Conservation (phyloP, 2,113 vertebrate species). For the Lanius collurio region DNA sequence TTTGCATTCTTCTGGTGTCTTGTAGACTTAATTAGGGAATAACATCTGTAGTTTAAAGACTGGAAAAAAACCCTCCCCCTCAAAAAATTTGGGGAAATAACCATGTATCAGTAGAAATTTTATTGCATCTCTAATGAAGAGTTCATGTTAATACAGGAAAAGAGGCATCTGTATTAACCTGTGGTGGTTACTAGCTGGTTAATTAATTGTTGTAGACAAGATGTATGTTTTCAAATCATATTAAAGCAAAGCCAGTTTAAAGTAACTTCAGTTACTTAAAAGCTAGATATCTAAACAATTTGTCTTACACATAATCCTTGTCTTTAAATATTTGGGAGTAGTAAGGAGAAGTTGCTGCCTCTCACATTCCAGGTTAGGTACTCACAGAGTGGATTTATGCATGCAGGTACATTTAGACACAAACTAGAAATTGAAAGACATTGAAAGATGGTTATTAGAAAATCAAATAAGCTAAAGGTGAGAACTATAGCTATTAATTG, state of each 20-base stretch:
- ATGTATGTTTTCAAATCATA: not conserved
- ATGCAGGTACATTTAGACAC: not conserved
- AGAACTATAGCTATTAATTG: not conserved
- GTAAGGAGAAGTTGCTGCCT: not conserved
- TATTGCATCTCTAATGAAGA: not conserved
- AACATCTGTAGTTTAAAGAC: not conserved
- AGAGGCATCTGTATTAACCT: not conserved
- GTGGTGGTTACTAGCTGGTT: not conserved
- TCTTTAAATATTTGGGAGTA: not conserved
- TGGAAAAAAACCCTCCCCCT: not conserved
- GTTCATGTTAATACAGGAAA: not conserved
- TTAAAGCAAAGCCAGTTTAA: not conserved
- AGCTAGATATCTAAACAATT: not conserved
- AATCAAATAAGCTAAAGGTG: not conserved
- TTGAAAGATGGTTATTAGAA: not conserved
- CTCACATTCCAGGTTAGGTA: not conserved
- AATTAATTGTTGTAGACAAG: not conserved
- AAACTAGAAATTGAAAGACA: not conserved
- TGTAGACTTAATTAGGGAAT: not conserved
- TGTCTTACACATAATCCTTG: not conserved
- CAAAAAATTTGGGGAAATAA: not conserved
- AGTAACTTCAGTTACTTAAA: not conserved
- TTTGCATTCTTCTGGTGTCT: not conserved
- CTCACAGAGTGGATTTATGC: not conserved
- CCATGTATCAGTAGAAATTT: not conserved